These are phyloP conservation scores for Tipula confusa DNA, from an alignment of 2,888 invertebrate species.

Conservation along the genomic window DNA sequence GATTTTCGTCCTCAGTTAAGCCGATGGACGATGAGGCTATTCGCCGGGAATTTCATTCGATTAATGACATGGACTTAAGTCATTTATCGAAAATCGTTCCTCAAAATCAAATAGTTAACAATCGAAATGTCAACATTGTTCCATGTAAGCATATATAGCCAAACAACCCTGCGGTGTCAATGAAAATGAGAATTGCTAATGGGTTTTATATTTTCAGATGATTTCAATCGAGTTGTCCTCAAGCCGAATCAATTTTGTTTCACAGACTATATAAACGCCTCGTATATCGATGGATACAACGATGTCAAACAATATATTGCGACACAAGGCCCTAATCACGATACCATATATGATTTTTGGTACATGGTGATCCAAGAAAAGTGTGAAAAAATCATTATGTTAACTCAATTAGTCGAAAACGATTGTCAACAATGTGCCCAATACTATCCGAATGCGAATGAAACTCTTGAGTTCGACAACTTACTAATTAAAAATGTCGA, in stretches of 20 bases:
- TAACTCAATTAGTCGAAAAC: conserved; percentile 63
- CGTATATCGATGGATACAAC: conserved; percentile 63
- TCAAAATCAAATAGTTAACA: neutral
- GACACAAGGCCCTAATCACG: conserved; percentile 66
- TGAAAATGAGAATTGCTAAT: too few species aligned
- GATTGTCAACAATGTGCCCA: conserved; percentile 63
- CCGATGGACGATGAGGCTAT: neutral
- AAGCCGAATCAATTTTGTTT: conserved; percentile 54
- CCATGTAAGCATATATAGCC: neutral
- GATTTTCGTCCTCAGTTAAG: neutral
- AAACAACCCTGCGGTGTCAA: neutral
- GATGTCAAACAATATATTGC: conserved; percentile 66
- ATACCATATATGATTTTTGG: conserved; percentile 69
- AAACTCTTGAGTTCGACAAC: conserved; percentile 57
- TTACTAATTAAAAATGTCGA: conserved; percentile 55
- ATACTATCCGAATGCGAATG: conserved; percentile 63
- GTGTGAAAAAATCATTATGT: conserved; percentile 64
- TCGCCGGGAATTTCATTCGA: neutral
- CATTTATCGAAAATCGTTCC: neutral
- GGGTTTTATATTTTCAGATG: conserved; percentile 53
- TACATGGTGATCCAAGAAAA: conserved; percentile 69
- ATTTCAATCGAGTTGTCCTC: conserved; percentile 61
- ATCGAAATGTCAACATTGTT: neutral
- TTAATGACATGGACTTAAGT: neutral
- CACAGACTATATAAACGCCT: conserved; percentile 72